These are phyloP conservation scores for Formica aserva DNA, from an alignment of 2,888 invertebrate species.

Conservation along the genomic window DNA sequence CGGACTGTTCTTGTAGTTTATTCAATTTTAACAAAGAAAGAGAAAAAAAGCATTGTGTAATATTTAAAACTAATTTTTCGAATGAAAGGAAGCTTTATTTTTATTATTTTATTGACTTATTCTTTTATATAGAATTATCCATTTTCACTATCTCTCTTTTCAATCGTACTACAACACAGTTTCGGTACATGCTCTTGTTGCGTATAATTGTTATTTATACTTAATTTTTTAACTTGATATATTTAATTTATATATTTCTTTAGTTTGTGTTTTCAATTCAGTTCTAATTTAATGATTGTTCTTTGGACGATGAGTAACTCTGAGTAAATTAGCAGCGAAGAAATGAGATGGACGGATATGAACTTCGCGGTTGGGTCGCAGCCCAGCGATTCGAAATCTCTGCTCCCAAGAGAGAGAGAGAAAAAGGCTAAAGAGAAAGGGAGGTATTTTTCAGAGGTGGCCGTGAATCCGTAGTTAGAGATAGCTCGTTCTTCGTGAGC, in stretches of 20 bases:
- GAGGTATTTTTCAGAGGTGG: constrained; percentile 39
- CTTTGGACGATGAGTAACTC: not conserved
- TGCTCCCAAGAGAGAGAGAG: constrained; percentile 30
- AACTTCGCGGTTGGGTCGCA: constrained; percentile 54
- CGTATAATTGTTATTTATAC: not conserved
- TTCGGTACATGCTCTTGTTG: not conserved
- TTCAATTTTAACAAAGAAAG: not conserved
- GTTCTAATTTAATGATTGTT: not conserved
- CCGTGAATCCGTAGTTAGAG: constrained; percentile 47
- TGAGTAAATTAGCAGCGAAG: constrained; percentile 19
- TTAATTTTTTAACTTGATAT: not conserved
- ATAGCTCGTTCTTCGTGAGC: constrained; percentile 61
- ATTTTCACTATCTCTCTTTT: not conserved
- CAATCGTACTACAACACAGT: not conserved
- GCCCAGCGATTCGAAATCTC: constrained; percentile 62
- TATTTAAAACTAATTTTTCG: not conserved
- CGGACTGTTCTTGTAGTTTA: not conserved
- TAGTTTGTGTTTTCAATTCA: not conserved
- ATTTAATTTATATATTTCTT: not conserved
- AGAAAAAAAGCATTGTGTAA: not conserved
- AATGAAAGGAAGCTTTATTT: not conserved
- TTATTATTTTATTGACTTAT: not conserved
- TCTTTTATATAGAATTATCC: not conserved
- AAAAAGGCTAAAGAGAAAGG: not conserved
- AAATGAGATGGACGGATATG: constrained; percentile 46